Conservation (phyloP, 1,140 invertebrate species). For the Periplaneta americana region DNA sequence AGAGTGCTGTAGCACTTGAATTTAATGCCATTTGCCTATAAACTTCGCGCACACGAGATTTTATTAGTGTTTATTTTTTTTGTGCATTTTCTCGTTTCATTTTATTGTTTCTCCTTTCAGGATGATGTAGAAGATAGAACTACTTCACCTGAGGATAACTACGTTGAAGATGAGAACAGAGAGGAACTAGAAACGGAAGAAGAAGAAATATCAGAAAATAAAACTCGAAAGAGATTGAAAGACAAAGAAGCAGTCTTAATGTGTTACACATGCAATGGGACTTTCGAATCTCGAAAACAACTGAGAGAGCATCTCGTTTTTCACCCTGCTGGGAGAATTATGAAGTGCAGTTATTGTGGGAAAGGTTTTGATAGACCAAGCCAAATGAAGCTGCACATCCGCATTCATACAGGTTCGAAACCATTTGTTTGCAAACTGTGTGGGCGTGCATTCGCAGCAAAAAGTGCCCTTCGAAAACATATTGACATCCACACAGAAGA, state of each 20-base stretch:
- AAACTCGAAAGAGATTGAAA: not conserved
- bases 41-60: too few species aligned
- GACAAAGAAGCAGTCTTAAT: not conserved
- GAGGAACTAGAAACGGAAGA: not conserved
- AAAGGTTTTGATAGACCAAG: slow-evolving; percentile 15
- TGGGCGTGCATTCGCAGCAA: slow-evolving; percentile 11
- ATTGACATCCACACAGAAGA: not conserved
- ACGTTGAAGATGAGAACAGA: not conserved
- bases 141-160: too few species aligned
- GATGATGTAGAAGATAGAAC: not conserved
- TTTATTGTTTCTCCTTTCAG: not conserved
- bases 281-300: not conserved
- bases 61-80: too few species aligned
- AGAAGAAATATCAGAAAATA: not conserved
- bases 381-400: slow-evolving; percentile 13
- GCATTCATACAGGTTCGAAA: slow-evolving; percentile 9
- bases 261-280: slow-evolving; percentile 8
- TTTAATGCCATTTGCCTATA: too few species aligned
- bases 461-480: slow-evolving; percentile 17
- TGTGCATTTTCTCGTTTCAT: too few species aligned
- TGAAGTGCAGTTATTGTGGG: slow-evolving; percentile 16
- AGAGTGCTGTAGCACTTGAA: too few species aligned
- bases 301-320: slow-evolving; percentile 11
- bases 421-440: slow-evolving; percentile 17
- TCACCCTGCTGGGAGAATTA: slow-evolving; percentile 11